A percentile compares a stretch with the other conserved stretches of the same genome.
These are phyloP conservation scores for Chironomus riparius DNA, from an alignment of 2,888 invertebrate genomes.

Conservation along the genomic window DNA sequence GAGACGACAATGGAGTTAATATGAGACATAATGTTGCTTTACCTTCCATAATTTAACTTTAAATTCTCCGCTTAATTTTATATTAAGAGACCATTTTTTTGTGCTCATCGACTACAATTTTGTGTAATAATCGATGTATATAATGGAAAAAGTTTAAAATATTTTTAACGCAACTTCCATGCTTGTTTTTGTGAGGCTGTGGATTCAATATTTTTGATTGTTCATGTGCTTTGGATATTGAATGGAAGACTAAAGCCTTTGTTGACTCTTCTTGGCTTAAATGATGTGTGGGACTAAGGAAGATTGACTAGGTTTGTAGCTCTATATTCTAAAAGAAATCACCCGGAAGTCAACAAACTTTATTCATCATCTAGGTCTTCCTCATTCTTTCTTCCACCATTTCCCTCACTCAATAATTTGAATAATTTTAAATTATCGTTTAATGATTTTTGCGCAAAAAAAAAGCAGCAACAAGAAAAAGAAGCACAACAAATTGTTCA, in stretches of 20 bases:
- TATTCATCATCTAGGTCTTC: not conserved
- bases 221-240: no score
- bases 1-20: no score
- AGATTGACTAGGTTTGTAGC: no score
- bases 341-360: no score
- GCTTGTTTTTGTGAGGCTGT: no score
- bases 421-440: conserved; percentile 15
- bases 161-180: no score
- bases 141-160: not conserved
- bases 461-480: not conserved
- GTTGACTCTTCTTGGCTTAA: no score
- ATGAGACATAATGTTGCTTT: not conserved
- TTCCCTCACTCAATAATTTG: not conserved
- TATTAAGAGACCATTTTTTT: not conserved
- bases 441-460: not conserved
- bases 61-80: no score
- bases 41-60: not conserved
- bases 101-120: not conserved
- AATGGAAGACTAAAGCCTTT: no score
- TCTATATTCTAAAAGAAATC: no score
- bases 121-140: not conserved
- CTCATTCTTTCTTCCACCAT: not conserved
- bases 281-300: no score
- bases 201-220: no score
- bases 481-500: not conserved